These are phyloP conservation scores for Atta cephalotes DNA, from an alignment of 1,140 invertebrate genomes.

Conservation along the genomic window DNA sequence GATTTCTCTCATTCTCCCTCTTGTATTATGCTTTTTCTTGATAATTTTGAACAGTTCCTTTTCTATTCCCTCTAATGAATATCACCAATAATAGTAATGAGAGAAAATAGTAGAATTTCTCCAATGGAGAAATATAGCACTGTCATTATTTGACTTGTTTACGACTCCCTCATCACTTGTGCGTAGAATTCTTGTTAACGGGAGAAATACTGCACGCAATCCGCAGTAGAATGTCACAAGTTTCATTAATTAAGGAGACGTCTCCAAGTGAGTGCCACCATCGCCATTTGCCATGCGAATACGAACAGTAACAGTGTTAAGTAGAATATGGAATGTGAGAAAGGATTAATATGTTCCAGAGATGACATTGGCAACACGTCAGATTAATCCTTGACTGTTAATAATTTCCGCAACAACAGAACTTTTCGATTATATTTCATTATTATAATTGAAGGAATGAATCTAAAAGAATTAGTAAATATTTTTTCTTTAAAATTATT, in stretches of 20 bases:
- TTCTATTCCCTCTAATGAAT: constrained; percentile 37
- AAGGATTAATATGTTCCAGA: constrained; percentile 33
- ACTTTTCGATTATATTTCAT: neutral
- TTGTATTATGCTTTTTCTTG: neutral
- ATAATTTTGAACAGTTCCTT: constrained; percentile 21
- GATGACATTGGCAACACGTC: constrained; percentile 17
- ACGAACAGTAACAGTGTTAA: constrained; percentile 18
- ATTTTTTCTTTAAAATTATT: neutral
- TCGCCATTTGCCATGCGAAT: constrained; percentile 18
- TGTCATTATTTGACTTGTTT: constrained; percentile 48
- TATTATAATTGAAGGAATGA: neutral
- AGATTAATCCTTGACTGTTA: constrained; percentile 1
- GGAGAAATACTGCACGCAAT: constrained; percentile 65
- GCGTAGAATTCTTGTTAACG: constrained; percentile 72
- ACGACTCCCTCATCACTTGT: constrained; percentile 24
- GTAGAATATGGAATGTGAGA: constrained; percentile 8
- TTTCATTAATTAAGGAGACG: constrained; percentile 81
- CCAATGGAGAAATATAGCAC: neutral
- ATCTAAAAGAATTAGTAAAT: neutral
- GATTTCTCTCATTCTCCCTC: constrained; percentile 32
- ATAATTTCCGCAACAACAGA: neutral
- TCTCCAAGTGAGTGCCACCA: constrained; percentile 38
- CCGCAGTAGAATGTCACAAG: constrained; percentile 73
- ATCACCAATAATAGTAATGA: constrained; percentile 41
- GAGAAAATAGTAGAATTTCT: neutral